These are phyloP conservation scores for Anabas testudineus DNA, from an alignment of 2,797 vertebrate genomes.

Conservation along the genomic window DNA sequence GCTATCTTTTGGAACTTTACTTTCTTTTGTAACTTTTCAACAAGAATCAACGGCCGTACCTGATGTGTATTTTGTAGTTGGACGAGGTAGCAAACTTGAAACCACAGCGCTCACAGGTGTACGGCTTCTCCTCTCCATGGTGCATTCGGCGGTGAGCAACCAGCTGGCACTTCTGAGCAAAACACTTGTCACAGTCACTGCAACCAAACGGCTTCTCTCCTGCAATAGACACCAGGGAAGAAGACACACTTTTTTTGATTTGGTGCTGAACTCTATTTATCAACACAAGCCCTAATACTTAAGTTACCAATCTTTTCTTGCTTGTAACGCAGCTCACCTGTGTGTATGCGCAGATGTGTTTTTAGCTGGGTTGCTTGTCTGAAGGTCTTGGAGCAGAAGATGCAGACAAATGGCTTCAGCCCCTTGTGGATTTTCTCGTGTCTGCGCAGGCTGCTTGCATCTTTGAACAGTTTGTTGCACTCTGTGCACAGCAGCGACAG, in stretches of 20 bases:
- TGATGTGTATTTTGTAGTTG: conserved; percentile 98
- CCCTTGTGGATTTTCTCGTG: conserved; percentile 99
- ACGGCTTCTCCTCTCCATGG: conserved; percentile 98
- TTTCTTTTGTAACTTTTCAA: too few relatives aligned
- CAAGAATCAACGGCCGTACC: conserved; percentile 73
- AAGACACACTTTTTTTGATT: too few relatives aligned
- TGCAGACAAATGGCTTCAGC: conserved; percentile 95
- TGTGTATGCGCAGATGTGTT: conserved; percentile 97
- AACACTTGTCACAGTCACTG: conserved; percentile 93
- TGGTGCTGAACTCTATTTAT: too few relatives aligned
- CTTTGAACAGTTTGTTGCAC: conserved; percentile 94
- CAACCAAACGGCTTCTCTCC: conserved; percentile 98
- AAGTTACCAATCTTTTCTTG: too few relatives aligned
- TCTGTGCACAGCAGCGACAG: conserved; percentile 89
- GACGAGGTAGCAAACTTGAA: conserved; percentile 98
- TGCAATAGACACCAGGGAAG: conserved; percentile 53
- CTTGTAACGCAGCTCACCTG: conserved; percentile 90
- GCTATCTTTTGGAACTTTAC: too few relatives aligned
- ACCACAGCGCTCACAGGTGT: conserved; percentile 96
- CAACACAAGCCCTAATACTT: too few relatives aligned
- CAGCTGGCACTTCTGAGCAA: conserved; percentile 98
- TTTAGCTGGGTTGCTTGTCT: conserved; percentile 98
- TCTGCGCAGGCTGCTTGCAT: conserved; percentile 94
- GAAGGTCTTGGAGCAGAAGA: conserved; percentile 96
- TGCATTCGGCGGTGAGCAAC: conserved; percentile 98